Evolutionary conservation across 2,888 invertebrate species (phyloP), one percentile per base, ranked within the genome.

Genomic region (Andrena flavipes): DNA sequence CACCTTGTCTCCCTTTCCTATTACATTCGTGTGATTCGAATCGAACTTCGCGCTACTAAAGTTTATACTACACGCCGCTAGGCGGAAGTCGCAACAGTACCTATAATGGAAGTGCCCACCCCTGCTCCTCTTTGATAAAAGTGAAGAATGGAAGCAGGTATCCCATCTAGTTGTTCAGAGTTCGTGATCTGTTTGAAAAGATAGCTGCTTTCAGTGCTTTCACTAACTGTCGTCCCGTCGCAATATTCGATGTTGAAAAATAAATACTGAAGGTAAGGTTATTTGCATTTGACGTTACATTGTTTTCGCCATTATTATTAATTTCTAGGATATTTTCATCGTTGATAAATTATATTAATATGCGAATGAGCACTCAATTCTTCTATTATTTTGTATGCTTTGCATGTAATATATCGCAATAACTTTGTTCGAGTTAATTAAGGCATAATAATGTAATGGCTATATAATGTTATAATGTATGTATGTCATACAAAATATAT

Each of bases 191-290:
- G 42, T 79, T 76, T 79, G 35, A 69, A 79, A 70, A 69, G 56
- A n/a, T 59, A 35, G 69, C 63, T 76, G 33, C 29, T 69, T 76
- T 76, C 69, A 69, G 56, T 76, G 33, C 29, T 69, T 76, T 76
- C 69, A 69, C 68, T 76, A 10, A 23, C 8, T 64, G 33, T 16
- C 13, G 60, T 51, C 26, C 76, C 48, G 23, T 77, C 48, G 26
- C 23, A 59, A 56, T 49, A 26, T 67, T 33, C 13, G 13, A 33
- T 63, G 35, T 63, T 42, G 70, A 51, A 30, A 29, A 59, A 35
- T 69, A 76, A 69, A 59, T 69, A 29, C 42, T 49, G 16, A 20
- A 64, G 23, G 64, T 70, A 35, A 77, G 35, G 51, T 35, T 20
- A n/a, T 5, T 26, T 42, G 13, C 5, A 7, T 69, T 59, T 59